Conservation (phyloP, 2,888 invertebrate genomes). For the Apoderus coryli region DNA sequence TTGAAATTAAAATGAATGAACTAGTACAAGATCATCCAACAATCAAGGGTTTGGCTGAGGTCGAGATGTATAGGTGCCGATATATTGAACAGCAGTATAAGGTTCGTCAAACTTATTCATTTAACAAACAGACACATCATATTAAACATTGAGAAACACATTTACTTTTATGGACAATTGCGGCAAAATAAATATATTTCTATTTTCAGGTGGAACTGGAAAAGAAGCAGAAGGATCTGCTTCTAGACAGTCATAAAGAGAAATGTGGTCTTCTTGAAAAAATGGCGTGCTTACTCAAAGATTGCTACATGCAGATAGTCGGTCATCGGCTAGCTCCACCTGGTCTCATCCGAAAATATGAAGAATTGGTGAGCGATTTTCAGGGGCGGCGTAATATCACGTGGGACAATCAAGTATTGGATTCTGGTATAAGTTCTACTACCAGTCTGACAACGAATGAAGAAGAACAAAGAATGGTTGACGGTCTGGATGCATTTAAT, state of each 20-base stretch:
- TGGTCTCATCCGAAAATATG: conserved; percentile 40
- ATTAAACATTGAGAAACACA: no score
- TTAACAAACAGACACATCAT: no score
- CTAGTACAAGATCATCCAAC: conserved; percentile 19
- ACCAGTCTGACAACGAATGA: conserved; percentile 14
- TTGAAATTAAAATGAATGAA: conserved; percentile 20
- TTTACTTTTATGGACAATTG: no score
- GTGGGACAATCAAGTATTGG: conserved; percentile 41
- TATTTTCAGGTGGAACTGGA: conserved; percentile 20
- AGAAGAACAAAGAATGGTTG: no score
- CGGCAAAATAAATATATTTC: no score
- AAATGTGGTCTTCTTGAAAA: conserved; percentile 22
- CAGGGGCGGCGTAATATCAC: conserved; percentile 45
- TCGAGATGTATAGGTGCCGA: no score
- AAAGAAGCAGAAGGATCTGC: conserved; percentile 19
- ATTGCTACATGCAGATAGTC: conserved; percentile 42
- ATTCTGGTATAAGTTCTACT: conserved; percentile 19
- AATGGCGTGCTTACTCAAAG: conserved; percentile 38
- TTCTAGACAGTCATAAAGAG: conserved; percentile 21
- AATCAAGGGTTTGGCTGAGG: no score
- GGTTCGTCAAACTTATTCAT: no score
- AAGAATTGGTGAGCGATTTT: conserved; percentile 41
- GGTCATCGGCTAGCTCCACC: conserved; percentile 45
- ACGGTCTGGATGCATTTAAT: no score
- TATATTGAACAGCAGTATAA: no score